These are phyloP conservation scores for Okapia johnstoni DNA, from an alignment of 2,113 vertebrate species.

Conservation along the genomic window DNA sequence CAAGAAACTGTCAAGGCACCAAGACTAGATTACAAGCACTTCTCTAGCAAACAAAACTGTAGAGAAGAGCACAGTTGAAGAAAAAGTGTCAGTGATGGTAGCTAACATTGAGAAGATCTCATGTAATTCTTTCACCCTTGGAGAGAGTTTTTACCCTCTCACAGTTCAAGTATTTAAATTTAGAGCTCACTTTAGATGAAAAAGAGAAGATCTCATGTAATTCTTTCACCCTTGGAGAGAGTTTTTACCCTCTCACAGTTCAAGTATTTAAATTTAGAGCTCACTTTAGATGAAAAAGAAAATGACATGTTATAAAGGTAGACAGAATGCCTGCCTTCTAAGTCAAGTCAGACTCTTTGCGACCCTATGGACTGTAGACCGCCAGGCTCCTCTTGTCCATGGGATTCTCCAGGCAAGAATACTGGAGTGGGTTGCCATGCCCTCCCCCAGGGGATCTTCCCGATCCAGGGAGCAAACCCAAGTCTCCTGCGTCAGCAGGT, in stretches of 20 bases:
- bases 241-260: constrained; percentile 15
- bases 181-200: constrained; percentile 34
- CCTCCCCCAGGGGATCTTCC: not conserved
- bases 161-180: constrained; percentile 20
- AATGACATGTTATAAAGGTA: constrained; percentile 26
- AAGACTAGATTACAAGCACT: not conserved
- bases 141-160: not conserved
- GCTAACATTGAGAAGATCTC: constrained; percentile 13
- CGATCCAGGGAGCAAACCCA: not conserved
- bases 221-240: not conserved
- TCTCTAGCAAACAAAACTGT: constrained; percentile 9
- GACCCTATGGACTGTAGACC: not conserved
- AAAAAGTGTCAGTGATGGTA: constrained; percentile 17
- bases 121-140: not conserved
- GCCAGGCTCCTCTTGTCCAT: not conserved
- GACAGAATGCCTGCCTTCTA: not conserved
- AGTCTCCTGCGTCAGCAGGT: not conserved
- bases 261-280: constrained; percentile 9
- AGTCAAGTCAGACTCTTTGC: not conserved
- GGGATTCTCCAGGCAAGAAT: not conserved
- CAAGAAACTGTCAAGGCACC: constrained; percentile 6
- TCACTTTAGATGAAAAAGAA: constrained; percentile 43
- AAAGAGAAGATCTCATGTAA: constrained; percentile 11
- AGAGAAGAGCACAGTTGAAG: not conserved
- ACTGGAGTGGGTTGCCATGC: not conserved